A percentile compares a stretch with the other conserved stretches of the same genome.
Conservation (phyloP, 2,888 invertebrate species). For the Leptopilina myrica region DNA sequence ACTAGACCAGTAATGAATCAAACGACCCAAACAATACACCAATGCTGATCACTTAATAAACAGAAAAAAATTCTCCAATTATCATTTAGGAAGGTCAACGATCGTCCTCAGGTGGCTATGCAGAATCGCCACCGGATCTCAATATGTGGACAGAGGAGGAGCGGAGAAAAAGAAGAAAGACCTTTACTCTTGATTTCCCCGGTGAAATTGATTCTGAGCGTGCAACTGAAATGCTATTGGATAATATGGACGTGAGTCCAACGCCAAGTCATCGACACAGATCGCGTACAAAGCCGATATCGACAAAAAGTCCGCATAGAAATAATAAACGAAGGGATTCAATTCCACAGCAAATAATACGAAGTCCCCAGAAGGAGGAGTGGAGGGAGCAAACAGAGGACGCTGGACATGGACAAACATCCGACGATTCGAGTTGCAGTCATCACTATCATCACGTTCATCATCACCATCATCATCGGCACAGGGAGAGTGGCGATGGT, state of each 20-base stretch:
- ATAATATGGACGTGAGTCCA: conserved; percentile 64
- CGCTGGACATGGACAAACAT: conserved; percentile 80
- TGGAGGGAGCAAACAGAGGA: conserved; percentile 79
- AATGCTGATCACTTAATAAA: too few relatives aligned
- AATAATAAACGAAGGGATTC: conserved; percentile 52
- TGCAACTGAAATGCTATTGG: conserved; percentile 56
- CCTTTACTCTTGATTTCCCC: conserved; percentile 87
- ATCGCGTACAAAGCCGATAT: conserved; percentile 54
- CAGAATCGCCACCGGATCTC: conserved; percentile 71
- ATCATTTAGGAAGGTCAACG: conserved; percentile 65
- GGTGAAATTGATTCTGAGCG: conserved; percentile 77
- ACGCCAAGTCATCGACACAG: conserved; percentile 69
- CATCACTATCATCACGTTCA: conserved; percentile 72
- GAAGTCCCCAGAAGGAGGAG: conserved; percentile 77
- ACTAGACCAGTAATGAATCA: too few relatives aligned
- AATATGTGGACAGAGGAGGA: conserved; percentile 83
- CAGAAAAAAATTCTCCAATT: too few relatives aligned
- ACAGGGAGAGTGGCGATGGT: conserved; percentile 62
- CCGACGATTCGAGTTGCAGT: conserved; percentile 80
- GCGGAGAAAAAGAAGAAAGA: conserved; percentile 84
- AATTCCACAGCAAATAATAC: conserved; percentile 73
- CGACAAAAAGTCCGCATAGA: conserved; percentile 53
- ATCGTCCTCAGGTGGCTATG: conserved; percentile 73
- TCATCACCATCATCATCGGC: conserved; percentile 67
- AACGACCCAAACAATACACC: too few relatives aligned